These are phyloP conservation scores for Melanotaenia boesemani DNA, from an alignment of 2,797 vertebrate genomes.

Conservation along the genomic window DNA sequence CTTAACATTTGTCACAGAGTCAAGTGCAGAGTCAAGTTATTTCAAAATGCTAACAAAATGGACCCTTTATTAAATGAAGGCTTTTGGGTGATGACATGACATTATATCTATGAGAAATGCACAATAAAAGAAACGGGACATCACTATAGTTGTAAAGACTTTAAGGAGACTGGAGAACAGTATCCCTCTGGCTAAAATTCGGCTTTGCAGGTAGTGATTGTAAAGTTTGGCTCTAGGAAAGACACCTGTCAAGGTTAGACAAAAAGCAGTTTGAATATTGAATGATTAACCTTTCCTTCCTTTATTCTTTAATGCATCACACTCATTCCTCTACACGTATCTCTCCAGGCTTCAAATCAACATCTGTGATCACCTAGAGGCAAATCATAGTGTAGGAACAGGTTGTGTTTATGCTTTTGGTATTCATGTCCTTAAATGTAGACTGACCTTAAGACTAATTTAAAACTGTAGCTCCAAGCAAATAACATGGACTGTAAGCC, in stretches of 20 bases:
- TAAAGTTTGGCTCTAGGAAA: not conserved
- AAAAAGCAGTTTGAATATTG: not conserved
- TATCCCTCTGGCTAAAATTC: not conserved
- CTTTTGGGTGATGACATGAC: not conserved
- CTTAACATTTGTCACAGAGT: not conserved
- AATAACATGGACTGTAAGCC: not conserved
- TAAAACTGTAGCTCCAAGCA: not conserved
- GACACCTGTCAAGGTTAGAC: not conserved
- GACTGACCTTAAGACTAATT: not conserved
- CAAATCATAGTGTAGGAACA: not conserved
- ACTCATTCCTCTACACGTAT: not conserved
- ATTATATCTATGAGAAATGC: not conserved
- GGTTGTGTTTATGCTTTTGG: not conserved
- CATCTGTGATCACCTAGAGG: not conserved
- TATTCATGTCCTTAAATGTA: not conserved
- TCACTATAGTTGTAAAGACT: not conserved
- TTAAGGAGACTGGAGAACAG: not conserved
- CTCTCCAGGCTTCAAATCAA: not conserved
- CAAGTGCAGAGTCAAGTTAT: not conserved
- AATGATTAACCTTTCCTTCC: not conserved
- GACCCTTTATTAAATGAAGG: not conserved
- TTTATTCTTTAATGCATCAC: not conserved
- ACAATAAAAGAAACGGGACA: not conserved
- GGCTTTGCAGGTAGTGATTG: not conserved
- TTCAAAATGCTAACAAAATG: not conserved